phyloP scores from a whole-genome alignment of 2,113 vertebrate species.

The Rattus rattus region DNA sequence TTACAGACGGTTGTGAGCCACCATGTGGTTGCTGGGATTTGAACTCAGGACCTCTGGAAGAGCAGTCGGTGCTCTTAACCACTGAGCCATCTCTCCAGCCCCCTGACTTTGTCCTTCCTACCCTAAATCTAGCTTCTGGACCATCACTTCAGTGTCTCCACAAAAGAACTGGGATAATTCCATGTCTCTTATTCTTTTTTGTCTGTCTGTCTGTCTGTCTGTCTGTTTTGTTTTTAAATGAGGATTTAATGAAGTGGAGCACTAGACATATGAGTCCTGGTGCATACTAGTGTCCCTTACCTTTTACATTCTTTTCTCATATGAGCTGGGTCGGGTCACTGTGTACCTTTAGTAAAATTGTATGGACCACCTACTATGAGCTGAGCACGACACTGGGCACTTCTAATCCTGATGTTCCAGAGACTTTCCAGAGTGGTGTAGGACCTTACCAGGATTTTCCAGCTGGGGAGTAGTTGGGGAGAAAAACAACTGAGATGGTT shows the following conservation, averaged over 20 bases:
- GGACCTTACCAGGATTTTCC: neutral
- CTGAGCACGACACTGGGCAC: accelerated
- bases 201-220: too few species aligned
- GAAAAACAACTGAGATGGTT: neutral
- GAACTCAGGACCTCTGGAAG: too few species aligned
- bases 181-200: neutral
- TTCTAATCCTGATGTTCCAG: neutral
- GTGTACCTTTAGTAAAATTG: neutral
- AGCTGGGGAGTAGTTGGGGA: neutral
- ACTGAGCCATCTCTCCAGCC: too few species aligned
- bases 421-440: neutral
- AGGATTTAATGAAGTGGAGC: neutral
- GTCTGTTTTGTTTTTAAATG: neutral
- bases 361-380: too few species aligned
- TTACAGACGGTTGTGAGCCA: too few species aligned
- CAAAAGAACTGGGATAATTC: neutral
- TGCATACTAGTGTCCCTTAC: neutral
- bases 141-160: neutral
- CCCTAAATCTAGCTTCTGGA: neutral
- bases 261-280: neutral
- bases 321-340: neutral
- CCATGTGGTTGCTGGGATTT: too few species aligned
- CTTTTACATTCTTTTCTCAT: neutral
- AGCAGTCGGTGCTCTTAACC: too few species aligned
- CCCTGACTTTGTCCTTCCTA: neutral